phyloP scores from a whole-genome alignment of 2,888 invertebrate species.

The Eupithecia subfuscata region DNA sequence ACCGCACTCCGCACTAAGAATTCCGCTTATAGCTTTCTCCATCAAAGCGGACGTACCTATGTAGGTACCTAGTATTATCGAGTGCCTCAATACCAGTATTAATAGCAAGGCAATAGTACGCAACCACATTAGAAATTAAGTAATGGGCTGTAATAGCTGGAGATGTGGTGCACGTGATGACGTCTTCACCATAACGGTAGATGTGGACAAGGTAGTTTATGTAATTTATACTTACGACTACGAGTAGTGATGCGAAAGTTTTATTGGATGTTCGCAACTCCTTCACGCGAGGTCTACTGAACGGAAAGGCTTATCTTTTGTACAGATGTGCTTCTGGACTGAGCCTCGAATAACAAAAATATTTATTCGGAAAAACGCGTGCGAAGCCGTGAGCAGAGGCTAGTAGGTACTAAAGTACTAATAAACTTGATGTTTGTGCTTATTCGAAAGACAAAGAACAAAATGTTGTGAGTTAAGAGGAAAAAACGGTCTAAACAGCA shows the following conservation, averaged over 20 bases:
- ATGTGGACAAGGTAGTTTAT: neutral
- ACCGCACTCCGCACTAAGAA: constrained; percentile 60
- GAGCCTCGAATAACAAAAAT: too few relatives aligned
- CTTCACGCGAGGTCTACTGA: neutral
- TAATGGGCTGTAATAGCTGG: constrained; percentile 39
- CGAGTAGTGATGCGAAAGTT: neutral
- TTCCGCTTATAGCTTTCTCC: constrained; percentile 65
- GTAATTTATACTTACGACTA: neutral
- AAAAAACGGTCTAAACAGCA: constrained; percentile 24
- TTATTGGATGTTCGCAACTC: neutral
- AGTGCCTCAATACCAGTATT: constrained; percentile 43
- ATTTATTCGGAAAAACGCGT: neutral
- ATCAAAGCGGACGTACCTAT: constrained; percentile 51
- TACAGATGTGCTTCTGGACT: too few relatives aligned
- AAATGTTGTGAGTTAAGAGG: constrained; percentile 4
- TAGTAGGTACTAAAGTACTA: neutral
- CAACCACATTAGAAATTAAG: constrained; percentile 51
- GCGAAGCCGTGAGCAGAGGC: neutral
- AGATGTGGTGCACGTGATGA: constrained; percentile 17
- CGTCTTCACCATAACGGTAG: neutral
- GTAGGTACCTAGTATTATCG: constrained; percentile 39
- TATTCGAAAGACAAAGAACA: neutral
- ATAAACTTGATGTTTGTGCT: neutral
- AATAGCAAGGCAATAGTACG: constrained; percentile 43
- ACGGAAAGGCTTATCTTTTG: neutral